Evolutionary conservation across 2,113 vertebrate genomes (phyloP).

Genomic region (Pyxicephalus adspersus): DNA sequence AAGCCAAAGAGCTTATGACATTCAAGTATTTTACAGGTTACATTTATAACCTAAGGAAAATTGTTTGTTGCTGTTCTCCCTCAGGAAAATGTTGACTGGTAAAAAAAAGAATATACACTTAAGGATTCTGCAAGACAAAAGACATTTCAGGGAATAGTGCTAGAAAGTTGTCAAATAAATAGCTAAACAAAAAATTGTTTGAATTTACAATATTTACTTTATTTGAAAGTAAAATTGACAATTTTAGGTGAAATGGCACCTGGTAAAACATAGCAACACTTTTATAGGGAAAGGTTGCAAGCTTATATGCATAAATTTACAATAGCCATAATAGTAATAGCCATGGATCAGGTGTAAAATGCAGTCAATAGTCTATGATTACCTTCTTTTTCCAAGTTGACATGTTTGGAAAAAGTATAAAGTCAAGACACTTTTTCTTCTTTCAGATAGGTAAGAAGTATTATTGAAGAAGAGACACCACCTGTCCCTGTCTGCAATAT

Average conservation of each 20-base stretch:
- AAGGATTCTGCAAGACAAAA: constrained; percentile 45
- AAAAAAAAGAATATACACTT: constrained; percentile 28
- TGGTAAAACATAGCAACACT: no score
- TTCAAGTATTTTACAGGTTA: constrained; percentile 55
- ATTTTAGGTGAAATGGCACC: background rate
- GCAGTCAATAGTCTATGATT: no score
- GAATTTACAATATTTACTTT: background rate
- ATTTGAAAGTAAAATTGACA: background rate
- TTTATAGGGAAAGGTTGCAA: no score
- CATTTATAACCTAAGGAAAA: constrained; percentile 57
- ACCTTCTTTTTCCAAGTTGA: no score
- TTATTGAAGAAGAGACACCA: no score
- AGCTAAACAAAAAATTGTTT: constrained; percentile 10
- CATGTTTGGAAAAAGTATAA: no score
- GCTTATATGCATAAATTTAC: no score
- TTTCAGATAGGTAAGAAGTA: no score
- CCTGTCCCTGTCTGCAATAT: no score
- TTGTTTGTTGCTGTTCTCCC: constrained; percentile 51
- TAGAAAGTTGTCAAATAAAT: constrained; percentile 37
- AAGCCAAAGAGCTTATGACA: constrained; percentile 55
- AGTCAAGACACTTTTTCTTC: no score
- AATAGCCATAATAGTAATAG: no score
- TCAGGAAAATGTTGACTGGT: constrained; percentile 49
- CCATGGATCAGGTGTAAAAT: no score
- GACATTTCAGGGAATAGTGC: constrained; percentile 17